Evolutionary conservation across 2,797 vertebrate species (phyloP).

Genomic region (Xenentodon cancila): DNA sequence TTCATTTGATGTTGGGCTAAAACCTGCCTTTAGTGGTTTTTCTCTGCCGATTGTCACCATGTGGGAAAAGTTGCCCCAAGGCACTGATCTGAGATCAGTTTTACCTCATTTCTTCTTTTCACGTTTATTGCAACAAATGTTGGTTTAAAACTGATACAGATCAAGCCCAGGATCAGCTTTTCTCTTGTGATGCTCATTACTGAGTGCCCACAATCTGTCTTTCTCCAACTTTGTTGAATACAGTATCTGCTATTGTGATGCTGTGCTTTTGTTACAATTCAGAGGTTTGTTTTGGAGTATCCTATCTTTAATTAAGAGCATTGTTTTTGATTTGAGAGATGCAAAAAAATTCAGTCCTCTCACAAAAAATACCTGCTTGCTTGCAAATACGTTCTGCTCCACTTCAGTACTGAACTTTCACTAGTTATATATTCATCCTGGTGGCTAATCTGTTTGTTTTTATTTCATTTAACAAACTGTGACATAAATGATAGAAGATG

Average conservation of each 20-base stretch:
- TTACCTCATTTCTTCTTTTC: not conserved
- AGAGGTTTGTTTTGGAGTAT: no score
- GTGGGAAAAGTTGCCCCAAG: constrained; percentile 32
- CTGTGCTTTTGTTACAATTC: constrained; percentile 1
- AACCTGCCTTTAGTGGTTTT: not conserved
- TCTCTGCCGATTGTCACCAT: constrained; percentile 48
- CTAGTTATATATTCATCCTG: no score
- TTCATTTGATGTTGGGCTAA: constrained; percentile 45
- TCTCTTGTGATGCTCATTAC: constrained; percentile 21
- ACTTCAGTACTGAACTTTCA: no score
- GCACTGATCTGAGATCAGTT: constrained; percentile 52
- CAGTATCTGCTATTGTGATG: constrained; percentile 12
- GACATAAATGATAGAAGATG: no score
- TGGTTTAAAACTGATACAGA: constrained; percentile 40
- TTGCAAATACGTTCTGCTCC: no score
- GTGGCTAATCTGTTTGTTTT: no score
- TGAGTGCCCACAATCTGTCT: constrained; percentile 54
- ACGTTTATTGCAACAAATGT: not conserved
- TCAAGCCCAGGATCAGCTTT: constrained; percentile 46
- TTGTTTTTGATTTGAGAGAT: no score
- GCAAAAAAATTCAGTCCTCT: no score
- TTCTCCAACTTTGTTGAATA: constrained; percentile 4
- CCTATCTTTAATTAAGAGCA: no score
- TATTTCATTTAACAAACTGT: no score
- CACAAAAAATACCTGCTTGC: no score